A percentile compares a stretch with the other conserved stretches of the same genome.
These are phyloP conservation scores for Poecilus cupreus DNA, from an alignment of 2,888 invertebrate genomes.

Conservation along the genomic window DNA sequence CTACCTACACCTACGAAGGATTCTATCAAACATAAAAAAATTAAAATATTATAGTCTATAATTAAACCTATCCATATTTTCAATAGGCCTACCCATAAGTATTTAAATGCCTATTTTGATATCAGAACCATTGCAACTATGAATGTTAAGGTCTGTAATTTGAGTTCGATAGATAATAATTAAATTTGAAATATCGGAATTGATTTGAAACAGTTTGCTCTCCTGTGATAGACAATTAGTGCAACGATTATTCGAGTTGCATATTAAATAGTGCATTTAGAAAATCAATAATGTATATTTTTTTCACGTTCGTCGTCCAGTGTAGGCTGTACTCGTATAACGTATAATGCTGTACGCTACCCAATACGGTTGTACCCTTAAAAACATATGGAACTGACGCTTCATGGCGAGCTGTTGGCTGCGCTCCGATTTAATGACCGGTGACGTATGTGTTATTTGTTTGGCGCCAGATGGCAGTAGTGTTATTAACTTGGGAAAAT, in stretches of 20 bases:
- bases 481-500: constrained; percentile 75
- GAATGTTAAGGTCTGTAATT: too few species aligned
- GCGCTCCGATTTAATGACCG: constrained; percentile 68
- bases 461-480: constrained; percentile 74
- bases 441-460: constrained; percentile 74
- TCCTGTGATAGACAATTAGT: constrained; percentile 20
- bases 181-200: too few species aligned
- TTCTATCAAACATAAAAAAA: too few species aligned
- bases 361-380: constrained; percentile 16
- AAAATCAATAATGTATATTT: constrained; percentile 46
- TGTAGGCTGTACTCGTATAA: neutral
- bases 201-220: neutral
- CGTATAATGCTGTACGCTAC: neutral
- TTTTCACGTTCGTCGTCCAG: constrained; percentile 15
- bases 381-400: constrained; percentile 51
- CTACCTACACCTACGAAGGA: too few species aligned
- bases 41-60: too few species aligned
- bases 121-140: too few species aligned
- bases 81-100: too few species aligned
- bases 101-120: too few species aligned
- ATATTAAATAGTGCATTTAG: constrained; percentile 39
- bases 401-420: neutral
- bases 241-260: constrained; percentile 32
- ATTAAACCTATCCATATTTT: too few species aligned
- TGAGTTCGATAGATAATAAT: too few species aligned